Evolutionary conservation across 1,140 invertebrate species (phyloP).

Genomic region (Asobara japonica): DNA sequence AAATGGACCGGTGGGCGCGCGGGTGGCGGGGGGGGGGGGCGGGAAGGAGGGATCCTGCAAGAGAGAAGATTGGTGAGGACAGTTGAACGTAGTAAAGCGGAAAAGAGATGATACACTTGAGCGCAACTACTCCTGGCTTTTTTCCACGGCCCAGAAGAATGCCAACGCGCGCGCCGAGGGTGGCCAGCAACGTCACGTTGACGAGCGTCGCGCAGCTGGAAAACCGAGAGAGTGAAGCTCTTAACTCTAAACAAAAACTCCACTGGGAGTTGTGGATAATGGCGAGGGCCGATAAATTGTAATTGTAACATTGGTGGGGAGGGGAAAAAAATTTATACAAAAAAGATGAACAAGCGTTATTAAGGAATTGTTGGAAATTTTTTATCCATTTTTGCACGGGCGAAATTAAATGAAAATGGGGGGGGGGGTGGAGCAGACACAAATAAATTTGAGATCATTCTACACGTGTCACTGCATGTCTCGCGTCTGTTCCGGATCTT

Average conservation of each 20-base stretch:
- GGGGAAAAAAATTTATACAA: background rate
- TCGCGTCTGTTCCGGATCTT: slow-evolving; percentile 52
- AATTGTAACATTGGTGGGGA: background rate
- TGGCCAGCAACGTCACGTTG: slow-evolving; percentile 61
- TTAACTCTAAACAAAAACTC: slow-evolving; percentile 3
- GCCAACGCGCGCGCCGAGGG: slow-evolving; percentile 55
- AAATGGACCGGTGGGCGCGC: too few species aligned
- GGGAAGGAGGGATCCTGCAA: background rate
- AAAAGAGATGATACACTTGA: slow-evolving; percentile 19
- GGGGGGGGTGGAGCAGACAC: slow-evolving; percentile 12
- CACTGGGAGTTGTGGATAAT: slow-evolving; percentile 4
- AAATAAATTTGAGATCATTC: slow-evolving; percentile 56
- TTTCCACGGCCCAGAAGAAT: slow-evolving; percentile 46
- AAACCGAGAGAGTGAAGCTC: slow-evolving; percentile 45
- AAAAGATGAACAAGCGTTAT: background rate
- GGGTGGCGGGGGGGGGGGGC: background rate
- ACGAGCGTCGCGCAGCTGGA: slow-evolving; percentile 63
- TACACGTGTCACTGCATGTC: slow-evolving; percentile 64
- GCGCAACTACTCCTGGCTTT: slow-evolving; percentile 30
- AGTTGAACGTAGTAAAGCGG: slow-evolving; percentile 16
- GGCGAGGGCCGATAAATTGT: background rate
- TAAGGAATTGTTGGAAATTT: slow-evolving; percentile 7
- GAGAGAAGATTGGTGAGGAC: slow-evolving; percentile 23
- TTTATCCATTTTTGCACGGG: background rate
- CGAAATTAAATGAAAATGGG: background rate